phyloP scores from a whole-genome alignment of 2,113 vertebrate genomes.

The Aleadryas rufinucha region DNA sequence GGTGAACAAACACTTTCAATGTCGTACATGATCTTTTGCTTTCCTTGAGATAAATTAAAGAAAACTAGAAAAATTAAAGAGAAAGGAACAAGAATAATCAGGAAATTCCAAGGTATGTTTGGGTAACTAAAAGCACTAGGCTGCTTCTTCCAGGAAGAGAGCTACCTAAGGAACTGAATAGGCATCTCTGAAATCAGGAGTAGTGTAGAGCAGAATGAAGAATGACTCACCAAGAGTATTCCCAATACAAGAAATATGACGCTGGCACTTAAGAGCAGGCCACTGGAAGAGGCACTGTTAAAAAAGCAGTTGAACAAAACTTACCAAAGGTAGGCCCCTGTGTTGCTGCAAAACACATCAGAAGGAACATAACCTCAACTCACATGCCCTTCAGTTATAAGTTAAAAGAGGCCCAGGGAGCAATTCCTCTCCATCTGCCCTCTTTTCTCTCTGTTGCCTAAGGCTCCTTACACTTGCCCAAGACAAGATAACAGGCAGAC shows the following conservation, averaged over 20 bases:
- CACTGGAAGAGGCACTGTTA: background rate
- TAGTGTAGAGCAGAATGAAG: background rate
- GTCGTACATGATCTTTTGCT: background rate
- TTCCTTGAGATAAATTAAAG: background rate
- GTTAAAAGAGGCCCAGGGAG: background rate
- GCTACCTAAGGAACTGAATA: background rate
- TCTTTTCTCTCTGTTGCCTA: background rate
- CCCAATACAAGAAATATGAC: background rate
- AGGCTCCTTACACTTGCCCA: background rate
- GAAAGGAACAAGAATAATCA: background rate
- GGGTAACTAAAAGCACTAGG: background rate
- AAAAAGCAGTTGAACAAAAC: background rate
- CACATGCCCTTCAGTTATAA: background rate
- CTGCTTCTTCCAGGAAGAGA: background rate
- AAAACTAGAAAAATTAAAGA: background rate
- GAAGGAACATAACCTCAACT: background rate
- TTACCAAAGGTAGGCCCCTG: background rate
- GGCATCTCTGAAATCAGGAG: background rate
- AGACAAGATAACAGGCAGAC: background rate
- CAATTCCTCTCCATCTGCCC: background rate
- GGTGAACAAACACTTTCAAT: background rate
- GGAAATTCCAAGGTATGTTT: background rate
- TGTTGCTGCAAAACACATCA: background rate
- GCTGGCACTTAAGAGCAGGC: background rate
- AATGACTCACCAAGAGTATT: background rate